These are phyloP conservation scores for roundworm (Caenorhabditis elegans) DNA, from an alignment of 1,140 invertebrate genomes.

Conservation along the genomic window WBcel235 BX284602.5:11739001-11739500, in stretches of 20 bases:
- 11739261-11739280: neutral
- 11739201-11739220: neutral
- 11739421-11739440: neutral
- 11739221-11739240: neutral
- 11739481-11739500: neutral
- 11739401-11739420: neutral
- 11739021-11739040: no score
- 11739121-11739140: no score
- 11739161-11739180: no score
- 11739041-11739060: no score
- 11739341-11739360: neutral
- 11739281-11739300: no score
- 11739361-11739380: neutral
- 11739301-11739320: neutral
- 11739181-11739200: no score
- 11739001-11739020: no score
- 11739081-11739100: no score
- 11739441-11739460: neutral
- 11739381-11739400: conserved; percentile 5
- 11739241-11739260: conserved; percentile 10
- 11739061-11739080: no score
- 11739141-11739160: no score
- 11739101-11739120: no score
- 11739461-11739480: neutral
- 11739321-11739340: neutral